A percentile compares a stretch with the other conserved stretches of the same genome.
These are phyloP conservation scores for Dromius quadrimaculatus DNA, from an alignment of 2,888 invertebrate genomes.

Conservation along the genomic window DNA sequence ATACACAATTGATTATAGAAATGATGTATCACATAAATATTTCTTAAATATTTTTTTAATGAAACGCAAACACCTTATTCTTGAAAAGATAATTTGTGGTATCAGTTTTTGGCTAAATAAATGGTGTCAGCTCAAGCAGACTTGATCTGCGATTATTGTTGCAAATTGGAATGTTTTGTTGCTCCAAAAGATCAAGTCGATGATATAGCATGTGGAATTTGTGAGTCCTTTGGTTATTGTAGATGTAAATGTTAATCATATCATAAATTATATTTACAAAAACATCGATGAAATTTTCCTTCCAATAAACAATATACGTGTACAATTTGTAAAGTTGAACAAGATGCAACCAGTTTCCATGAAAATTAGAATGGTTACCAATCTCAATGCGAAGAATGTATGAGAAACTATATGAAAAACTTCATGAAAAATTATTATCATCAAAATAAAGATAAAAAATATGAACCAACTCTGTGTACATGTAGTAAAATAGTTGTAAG, in stretches of 20 bases:
- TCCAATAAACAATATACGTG: constrained; percentile 6
- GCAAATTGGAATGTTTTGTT: neutral
- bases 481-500: no score
- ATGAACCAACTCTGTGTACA: no score
- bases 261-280: constrained; percentile 5
- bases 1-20: constrained; percentile 13
- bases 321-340: no score
- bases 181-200: neutral
- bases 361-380: no score
- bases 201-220: neutral
- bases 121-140: constrained; percentile 8
- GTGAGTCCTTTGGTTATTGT: neutral
- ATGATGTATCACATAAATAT: constrained; percentile 17
- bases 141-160: neutral
- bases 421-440: no score
- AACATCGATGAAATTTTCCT: constrained; percentile 3
- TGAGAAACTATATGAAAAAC: no score
- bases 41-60: constrained; percentile 19
- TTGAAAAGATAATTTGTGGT: constrained; percentile 9
- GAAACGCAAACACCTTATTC: neutral
- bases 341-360: no score
- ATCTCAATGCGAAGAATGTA: no score
- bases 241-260: neutral
- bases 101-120: constrained; percentile 16
- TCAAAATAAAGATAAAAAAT: no score